Base-by-base conservation (phyloP, 2,113 vertebrate species). In the Pampusana beccarii region DNA sequence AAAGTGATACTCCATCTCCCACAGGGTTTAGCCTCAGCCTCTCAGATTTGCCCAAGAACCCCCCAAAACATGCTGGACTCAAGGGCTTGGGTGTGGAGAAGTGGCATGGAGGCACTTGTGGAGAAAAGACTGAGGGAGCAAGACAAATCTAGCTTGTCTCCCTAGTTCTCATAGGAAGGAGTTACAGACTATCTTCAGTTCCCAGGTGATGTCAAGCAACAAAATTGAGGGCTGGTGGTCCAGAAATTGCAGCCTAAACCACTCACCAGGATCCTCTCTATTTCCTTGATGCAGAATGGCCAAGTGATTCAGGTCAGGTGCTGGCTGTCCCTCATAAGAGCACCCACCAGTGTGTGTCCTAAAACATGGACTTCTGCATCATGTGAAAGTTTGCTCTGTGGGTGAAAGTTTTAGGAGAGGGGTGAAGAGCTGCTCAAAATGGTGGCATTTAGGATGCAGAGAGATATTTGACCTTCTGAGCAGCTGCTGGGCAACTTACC, bases 281-380 rank as follows among this genome's bases (percentile, higher is more conserved):
- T 51, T 74, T 79, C 25, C 33, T 85, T 53, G 23, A 12, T 88
- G 48, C 31, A 53, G 48, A 66, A 81, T 6, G 58, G 23, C 48
- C 70, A 46, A 40, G 33, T 23, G 34, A 34, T 21, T 51, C 9
- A 85, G 40, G 38, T 50, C 36, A 73, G 54, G 38, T n/a, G 26
- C 36, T 3, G 1, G 10, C 42, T 69, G 25, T 51, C 62, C 50
- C 34, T 71, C 26, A 26, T 0, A 5, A 17, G 24, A 70, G 11
- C 72, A 73, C 48, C 51, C 1, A 0, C 20, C 28, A 65, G 23
- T 24, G 21, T 1, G 12, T 34, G 31, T 79, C 24, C 72, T 58
- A 48, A 64, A 79, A 54, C 18, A 33, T 0, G 0, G 18, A 17
- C 20, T 44, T 66, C 56, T 57, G 40, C 9, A 0, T 44, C 33